Base-by-base conservation (phyloP, 64 coral and sea anemone genomes). In the Stylophora pistillata region DNA sequence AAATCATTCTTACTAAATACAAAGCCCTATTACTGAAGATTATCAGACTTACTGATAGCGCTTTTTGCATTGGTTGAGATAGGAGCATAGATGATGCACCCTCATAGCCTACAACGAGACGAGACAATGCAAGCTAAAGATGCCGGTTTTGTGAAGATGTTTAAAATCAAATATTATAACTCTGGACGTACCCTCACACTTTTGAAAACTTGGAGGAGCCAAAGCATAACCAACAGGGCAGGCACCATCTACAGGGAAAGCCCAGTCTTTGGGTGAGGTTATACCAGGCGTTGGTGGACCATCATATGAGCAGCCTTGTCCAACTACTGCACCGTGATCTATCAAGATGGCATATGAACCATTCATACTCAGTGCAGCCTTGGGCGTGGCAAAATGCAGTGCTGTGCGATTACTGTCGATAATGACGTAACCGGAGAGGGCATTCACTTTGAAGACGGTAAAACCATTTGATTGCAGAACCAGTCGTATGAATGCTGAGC, bases 261-360 rank as follows among this genome's bases (percentile, higher is more conserved):
- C 13, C 77, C 77, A 79, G 25, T 15, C 55, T 17, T 28, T 79
- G 6, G 77, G 15, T 21, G 26, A 20, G 9, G 77, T 60, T 17
- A 79, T 79, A 14, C 77, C 77, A 59, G 77, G 55, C 16, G 77
- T 79, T 5, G 77, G 77, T 60, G 55, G 77, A 59, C 55, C 77
- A 14, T 60, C 56, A 79, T 61, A 58, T 17, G 77, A 79, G 17
- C 77, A 79, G 1, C 55, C 77, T 58, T 60, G 77, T 13, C 77
- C 55, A 57, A 60, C 77, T 20, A 79, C 77, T 79, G 77, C 56
- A 21, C 77, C 77, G 1, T 3, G 77, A 79, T 79, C 75, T 56
- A 78, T 78, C 55, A 60, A 31, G n/a, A 79, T 79, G 56, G 55
- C 77, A 56, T 79, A 79, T 9, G 77, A 30, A 17, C 77, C 77